Conservation (phyloP, 2,888 invertebrate species). For the Nasonia oneida region DNA sequence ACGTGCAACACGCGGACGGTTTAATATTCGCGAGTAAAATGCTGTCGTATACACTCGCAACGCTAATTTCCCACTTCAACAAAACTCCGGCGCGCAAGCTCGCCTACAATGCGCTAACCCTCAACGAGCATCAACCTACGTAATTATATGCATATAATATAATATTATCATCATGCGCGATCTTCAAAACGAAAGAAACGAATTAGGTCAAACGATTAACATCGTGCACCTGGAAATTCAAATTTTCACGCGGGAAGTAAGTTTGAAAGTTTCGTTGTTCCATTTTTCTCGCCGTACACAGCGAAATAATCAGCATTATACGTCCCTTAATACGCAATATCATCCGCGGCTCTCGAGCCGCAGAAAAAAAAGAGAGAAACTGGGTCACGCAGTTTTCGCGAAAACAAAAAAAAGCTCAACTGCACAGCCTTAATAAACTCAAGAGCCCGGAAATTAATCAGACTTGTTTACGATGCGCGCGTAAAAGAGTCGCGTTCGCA, state of each 20-base stretch:
- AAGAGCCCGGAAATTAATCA: slow-evolving; percentile 38
- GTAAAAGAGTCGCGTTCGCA: neutral
- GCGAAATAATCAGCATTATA: slow-evolving; percentile 23
- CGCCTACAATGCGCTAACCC: neutral
- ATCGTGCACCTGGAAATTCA: neutral
- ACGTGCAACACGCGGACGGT: neutral
- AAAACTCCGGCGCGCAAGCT: neutral
- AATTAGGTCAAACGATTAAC: slow-evolving; percentile 22
- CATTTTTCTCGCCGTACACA: neutral
- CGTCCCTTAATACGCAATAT: slow-evolving; percentile 17
- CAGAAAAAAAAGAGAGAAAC: neutral
- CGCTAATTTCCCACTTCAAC: neutral
- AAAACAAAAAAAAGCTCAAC: neutral
- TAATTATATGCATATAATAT: neutral
- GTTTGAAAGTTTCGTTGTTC: neutral
- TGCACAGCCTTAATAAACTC: slow-evolving; percentile 36
- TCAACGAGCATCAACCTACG: neutral
- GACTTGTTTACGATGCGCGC: slow-evolving; percentile 42
- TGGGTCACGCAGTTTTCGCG: slow-evolving; percentile 13
- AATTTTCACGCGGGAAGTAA: slow-evolving; percentile 12
- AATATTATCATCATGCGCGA: neutral
- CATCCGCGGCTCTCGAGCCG: neutral
- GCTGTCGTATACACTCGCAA: too few species aligned
- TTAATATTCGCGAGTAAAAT: too few species aligned
- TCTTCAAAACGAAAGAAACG: neutral